Evolutionary conservation across 2,888 invertebrate genomes (phyloP).

Genomic region (Drosophila siamana): DNA sequence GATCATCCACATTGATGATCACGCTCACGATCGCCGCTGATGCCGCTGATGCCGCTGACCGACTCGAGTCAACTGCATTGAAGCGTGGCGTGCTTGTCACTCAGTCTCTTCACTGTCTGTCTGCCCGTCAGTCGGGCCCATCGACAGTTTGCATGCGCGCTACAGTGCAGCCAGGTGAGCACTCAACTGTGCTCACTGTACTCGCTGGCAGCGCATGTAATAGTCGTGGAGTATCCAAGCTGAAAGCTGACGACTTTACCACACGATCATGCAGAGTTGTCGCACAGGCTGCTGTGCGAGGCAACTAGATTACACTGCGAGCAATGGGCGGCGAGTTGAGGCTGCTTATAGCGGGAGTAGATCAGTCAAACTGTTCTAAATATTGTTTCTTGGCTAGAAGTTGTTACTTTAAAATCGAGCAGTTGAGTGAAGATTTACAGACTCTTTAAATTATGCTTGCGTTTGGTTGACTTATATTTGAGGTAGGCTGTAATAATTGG

Average conservation of each 20-base stretch:
- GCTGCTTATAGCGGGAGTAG: too few relatives aligned
- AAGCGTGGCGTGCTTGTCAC: conserved; percentile 28
- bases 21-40: neutral
- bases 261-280: neutral
- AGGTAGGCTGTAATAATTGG: too few relatives aligned
- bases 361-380: too few relatives aligned
- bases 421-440: too few relatives aligned
- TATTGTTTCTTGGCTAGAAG: too few relatives aligned
- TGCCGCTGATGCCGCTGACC: conserved; percentile 1
- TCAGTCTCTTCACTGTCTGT: too few relatives aligned
- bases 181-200: conserved; percentile 3
- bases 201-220: conserved; percentile 6
- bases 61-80: conserved; percentile 12
- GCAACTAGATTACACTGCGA: conserved; percentile 7
- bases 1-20: conserved; percentile 4
- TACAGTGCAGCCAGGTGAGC: neutral
- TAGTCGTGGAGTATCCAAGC: neutral
- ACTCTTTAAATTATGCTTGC: too few relatives aligned
- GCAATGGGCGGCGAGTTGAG: neutral
- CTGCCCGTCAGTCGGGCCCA: neutral
- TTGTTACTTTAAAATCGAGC: too few relatives aligned
- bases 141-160: conserved; percentile 9
- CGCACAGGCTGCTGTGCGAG: neutral
- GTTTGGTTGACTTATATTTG: too few relatives aligned
- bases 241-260: too few relatives aligned